Evolutionary conservation across 2,113 vertebrate genomes (phyloP).

Genomic region (Osmerus mordax): DNA sequence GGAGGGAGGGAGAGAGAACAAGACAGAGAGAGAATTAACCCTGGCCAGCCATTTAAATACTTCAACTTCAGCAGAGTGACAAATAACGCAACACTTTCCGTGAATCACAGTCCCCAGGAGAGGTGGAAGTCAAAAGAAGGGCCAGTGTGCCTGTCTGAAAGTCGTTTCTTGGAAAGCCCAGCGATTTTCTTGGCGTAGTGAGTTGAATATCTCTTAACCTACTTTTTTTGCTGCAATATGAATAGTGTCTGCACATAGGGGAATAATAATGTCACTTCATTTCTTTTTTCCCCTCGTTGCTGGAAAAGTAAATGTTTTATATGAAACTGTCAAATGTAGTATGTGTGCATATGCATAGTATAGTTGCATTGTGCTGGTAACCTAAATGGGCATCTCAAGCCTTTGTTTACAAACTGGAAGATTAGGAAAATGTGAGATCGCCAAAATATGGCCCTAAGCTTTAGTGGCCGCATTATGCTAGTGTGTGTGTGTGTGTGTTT

Average conservation of each 20-base stretch:
- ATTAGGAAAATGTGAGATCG: background rate
- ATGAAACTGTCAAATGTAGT: background rate
- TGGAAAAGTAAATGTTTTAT: background rate
- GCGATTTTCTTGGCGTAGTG: constrained; percentile 20
- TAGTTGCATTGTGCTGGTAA: background rate
- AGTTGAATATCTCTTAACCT: constrained; percentile 28
- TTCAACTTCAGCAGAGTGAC: constrained; percentile 12
- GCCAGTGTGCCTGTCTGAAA: constrained; percentile 39
- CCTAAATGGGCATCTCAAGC: background rate
- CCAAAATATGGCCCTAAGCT: constrained; percentile 1
- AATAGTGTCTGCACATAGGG: constrained; percentile 15
- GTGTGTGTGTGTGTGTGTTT: background rate
- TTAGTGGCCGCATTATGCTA: background rate
- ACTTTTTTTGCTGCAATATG: constrained; percentile 37
- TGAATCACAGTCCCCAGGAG: constrained; percentile 18
- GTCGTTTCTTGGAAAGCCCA: constrained; percentile 38
- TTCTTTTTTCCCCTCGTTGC: constrained; percentile 12
- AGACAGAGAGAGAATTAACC: background rate
- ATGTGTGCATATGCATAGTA: background rate
- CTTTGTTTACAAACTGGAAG: background rate
- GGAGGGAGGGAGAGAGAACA: background rate
- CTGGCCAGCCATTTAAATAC: background rate
- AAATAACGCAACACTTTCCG: constrained; percentile 51
- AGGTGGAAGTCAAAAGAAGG: constrained; percentile 33
- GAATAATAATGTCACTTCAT: constrained; percentile 23